phyloP scores from a whole-genome alignment of 2,113 vertebrate genomes.

The Macroglossus sobrinus region DNA sequence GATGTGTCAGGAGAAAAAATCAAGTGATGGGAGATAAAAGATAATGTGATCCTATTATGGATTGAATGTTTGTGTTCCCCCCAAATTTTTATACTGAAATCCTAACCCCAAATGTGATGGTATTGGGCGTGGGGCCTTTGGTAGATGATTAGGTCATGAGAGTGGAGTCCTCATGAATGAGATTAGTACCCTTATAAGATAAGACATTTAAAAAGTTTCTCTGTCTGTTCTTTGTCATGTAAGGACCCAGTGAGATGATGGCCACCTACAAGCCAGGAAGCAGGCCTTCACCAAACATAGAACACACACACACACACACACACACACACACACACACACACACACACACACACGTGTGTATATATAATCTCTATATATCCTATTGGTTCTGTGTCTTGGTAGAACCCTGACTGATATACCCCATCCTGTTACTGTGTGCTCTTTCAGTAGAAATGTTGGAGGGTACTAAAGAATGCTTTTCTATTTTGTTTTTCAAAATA shows the following conservation, averaged over 20 bases:
- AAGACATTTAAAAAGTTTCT: not conserved
- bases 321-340: not conserved
- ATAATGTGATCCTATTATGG: not conserved
- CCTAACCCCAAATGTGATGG: not conserved
- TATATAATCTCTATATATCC: not conserved
- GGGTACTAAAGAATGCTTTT: not conserved
- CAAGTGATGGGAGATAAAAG: not conserved
- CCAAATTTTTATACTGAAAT: not conserved
- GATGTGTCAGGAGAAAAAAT: not conserved
- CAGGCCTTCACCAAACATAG: not conserved
- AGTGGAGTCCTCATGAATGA: not conserved
- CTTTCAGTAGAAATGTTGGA: not conserved
- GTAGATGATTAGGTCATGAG: not conserved
- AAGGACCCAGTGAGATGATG: not conserved
- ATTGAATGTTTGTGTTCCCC: not conserved
- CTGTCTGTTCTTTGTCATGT: not conserved
- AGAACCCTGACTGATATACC: not conserved
- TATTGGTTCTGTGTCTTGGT: not conserved
- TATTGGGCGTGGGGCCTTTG: not conserved
- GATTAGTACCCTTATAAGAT: not conserved
- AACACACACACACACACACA: not conserved
- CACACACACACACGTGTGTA: too few relatives aligned
- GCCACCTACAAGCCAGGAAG: not conserved
- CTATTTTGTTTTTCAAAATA: not conserved
- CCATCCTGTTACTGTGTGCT: not conserved